Percentiles rank a stretch among this genome's conserved stretches.
These are phyloP conservation scores for Mirza zaza DNA, from an alignment of 2,113 vertebrate genomes.

Conservation along the genomic window DNA sequence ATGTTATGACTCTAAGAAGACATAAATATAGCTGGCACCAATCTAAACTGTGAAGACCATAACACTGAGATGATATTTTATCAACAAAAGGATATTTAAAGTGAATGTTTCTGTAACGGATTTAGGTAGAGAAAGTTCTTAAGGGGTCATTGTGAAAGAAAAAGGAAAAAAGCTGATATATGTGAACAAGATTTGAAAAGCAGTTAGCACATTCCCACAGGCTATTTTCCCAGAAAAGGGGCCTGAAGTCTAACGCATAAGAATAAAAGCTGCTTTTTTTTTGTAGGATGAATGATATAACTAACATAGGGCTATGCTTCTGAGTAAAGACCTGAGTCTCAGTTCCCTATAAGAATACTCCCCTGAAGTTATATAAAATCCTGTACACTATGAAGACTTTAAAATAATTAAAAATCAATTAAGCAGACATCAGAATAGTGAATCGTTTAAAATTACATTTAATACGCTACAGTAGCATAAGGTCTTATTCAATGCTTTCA, in stretches of 20 bases:
- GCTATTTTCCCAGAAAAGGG: not conserved
- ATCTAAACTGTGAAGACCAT: slow-evolving; percentile 11
- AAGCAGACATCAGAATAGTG: not conserved
- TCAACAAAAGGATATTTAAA: slow-evolving; percentile 52
- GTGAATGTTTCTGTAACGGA: slow-evolving; percentile 23
- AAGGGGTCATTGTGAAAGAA: not conserved
- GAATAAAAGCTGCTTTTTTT: not conserved
- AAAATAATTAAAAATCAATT: slow-evolving; percentile 41
- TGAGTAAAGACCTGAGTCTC: not conserved
- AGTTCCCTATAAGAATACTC: not conserved
- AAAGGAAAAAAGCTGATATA: not conserved
- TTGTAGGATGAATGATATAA: not conserved
- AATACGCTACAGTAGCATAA: not conserved
- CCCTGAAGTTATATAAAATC: not conserved
- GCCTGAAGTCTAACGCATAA: not conserved
- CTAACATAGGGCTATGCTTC: not conserved
- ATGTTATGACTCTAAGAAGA: slow-evolving; percentile 18
- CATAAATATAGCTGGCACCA: not conserved
- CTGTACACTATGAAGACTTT: not conserved
- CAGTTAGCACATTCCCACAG: not conserved
- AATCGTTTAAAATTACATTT: not conserved
- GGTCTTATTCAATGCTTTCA: not conserved
- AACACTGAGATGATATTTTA: slow-evolving; percentile 46
- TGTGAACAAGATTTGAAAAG: not conserved
- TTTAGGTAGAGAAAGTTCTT: slow-evolving; percentile 9